A percentile compares a stretch with the other conserved stretches of the same genome.
Evolutionary conservation across 2,888 invertebrate genomes (phyloP).

Genomic region (Phaedon cochleariae): DNA sequence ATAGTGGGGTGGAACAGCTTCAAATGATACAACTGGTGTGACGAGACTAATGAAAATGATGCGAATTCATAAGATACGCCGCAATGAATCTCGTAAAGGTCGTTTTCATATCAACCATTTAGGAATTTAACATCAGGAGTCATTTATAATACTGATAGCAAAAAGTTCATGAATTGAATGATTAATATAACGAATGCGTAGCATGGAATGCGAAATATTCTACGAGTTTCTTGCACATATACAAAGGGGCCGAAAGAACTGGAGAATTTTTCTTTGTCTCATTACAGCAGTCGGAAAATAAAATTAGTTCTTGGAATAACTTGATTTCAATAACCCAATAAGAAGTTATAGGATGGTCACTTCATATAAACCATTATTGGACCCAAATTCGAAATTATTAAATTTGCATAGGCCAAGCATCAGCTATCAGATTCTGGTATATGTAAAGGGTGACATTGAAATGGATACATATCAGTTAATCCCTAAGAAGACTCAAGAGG

Average conservation of each 20-base stretch:
- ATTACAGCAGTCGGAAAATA: background rate
- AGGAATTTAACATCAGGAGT: background rate
- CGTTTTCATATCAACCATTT: background rate
- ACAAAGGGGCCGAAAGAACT: slow-evolving; percentile 4
- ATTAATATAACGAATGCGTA: slow-evolving; percentile 9
- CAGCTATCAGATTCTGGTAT: too few relatives aligned
- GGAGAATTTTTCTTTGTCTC: background rate
- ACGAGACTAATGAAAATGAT: background rate
- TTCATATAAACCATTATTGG: too few relatives aligned
- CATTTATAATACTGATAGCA: background rate
- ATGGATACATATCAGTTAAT: too few relatives aligned
- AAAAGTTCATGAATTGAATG: slow-evolving; percentile 8
- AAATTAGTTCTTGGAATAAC: background rate
- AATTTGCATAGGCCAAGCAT: too few relatives aligned
- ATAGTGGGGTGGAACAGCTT: too few relatives aligned
- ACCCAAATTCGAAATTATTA: too few relatives aligned
- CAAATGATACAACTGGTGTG: too few relatives aligned
- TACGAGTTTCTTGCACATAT: slow-evolving; percentile 3
- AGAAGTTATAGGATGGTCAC: background rate
- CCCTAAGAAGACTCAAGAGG: too few relatives aligned
- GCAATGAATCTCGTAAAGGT: background rate
- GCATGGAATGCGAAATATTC: slow-evolving; percentile 11
- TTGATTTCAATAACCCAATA: background rate
- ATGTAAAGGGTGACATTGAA: too few relatives aligned
- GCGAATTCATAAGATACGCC: background rate